Evolutionary conservation across 92 coral and sea anemone genomes (phyloP).

Genomic region (Isaurus tuberculatus): DNA sequence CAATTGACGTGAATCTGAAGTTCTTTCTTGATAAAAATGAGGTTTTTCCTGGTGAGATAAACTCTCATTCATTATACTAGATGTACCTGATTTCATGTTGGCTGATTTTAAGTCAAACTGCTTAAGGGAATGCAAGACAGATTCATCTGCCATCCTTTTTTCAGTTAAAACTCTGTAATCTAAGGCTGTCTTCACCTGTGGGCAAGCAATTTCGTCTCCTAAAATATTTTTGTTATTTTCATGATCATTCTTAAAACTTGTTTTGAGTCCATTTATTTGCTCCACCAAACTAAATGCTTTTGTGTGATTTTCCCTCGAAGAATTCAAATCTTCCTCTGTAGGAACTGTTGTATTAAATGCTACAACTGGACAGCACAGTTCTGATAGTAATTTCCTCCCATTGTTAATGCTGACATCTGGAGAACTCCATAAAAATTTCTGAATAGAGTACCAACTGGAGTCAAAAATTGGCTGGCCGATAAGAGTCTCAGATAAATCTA

Average conservation of each 20-base stretch:
- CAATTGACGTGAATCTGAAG: background rate
- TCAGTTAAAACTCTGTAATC: background rate
- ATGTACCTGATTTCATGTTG: background rate
- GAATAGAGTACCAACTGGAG: conserved; percentile 38
- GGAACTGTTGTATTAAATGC: conserved; percentile 74
- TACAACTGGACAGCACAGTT: conserved; percentile 58
- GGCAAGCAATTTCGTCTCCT: background rate
- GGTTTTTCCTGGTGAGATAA: background rate
- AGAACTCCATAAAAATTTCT: conserved; percentile 65
- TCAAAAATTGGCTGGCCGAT: background rate
- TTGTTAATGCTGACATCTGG: background rate
- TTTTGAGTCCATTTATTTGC: background rate
- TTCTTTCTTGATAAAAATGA: background rate
- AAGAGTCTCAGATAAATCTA: conserved; percentile 58
- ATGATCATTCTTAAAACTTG: background rate
- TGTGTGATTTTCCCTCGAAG: conserved; percentile 1
- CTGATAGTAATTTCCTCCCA: background rate
- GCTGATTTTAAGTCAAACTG: background rate
- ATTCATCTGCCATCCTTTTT: background rate
- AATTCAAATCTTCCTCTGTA: conserved; percentile 51
- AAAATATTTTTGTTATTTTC: background rate
- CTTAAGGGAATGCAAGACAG: background rate
- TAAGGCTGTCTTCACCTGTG: background rate
- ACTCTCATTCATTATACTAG: background rate
- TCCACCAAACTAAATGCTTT: background rate